Base-by-base conservation (phyloP, 1,140 invertebrate species). In the Drosophila fuyamai region DNA sequence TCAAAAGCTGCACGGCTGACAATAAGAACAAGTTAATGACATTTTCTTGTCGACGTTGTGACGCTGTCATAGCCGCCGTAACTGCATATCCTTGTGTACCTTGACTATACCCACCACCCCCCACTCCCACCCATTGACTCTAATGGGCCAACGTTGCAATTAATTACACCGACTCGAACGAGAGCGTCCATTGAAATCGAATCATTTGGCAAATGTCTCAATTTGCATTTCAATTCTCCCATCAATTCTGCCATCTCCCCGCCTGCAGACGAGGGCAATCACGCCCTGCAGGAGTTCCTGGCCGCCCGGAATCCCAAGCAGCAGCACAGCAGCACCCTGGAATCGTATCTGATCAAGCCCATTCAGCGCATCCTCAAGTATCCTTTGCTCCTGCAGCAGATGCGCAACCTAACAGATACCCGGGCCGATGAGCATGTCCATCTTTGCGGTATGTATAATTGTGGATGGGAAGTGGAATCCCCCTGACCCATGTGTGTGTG, bases 281-380 rank as follows among this genome's bases (percentile, higher is more conserved):
- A 98, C 94, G 97, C 97, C 57, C 94, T 99, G 86, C 97, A 98
- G 94, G 97, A 98, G 93, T 99, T 99, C 93, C 94, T 99, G 76
- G 95, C 96, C 61, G 96, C 98, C 38, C 94, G 98, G 89, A 99
- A 99, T 95, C 98, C 98, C 35, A 96, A 97, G 85, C 97, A 98
- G 91, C 97, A 99, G 93, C 98, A 99, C 93, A 98, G 98, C 54
- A 97, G 97, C 80, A 98, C 98, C 13, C 94, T 99, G 83, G 98
- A 99, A 93, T 99, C 98, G 41, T 99, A 98, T 94, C 95, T 99
- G 93, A 99, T 99, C 91, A 99, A 99, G 94, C 98, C 98, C 50
- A 99, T 99, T 93, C 98, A 99, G 93, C 95, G 98, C 93, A 99
- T 99, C 93, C 95, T 99, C 60, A 99, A 99, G 93, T 99, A 99